Base-by-base conservation (phyloP, 2,797 vertebrate species). In the Austrolebias charrua region DNA sequence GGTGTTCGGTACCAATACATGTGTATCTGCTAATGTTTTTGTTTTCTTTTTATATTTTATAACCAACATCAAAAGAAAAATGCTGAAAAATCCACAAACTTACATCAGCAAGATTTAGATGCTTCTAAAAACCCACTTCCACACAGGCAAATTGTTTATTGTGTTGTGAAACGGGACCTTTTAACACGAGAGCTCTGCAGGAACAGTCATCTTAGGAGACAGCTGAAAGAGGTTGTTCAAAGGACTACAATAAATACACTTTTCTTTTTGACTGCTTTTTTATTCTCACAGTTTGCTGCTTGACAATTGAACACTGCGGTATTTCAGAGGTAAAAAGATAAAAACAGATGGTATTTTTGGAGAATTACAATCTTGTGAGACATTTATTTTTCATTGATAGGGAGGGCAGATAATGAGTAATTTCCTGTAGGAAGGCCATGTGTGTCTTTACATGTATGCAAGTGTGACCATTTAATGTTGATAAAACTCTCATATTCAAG, bases 301-400 rank as follows among this genome's bases (percentile, higher is more conserved):
- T 3, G 28, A 46, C n/a, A 46, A 2, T 51, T 51, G 15, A 51
- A 51, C 15, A n/a, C 6, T 43, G 19, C 1, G 33, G 44, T 9
- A 47, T 44, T 44, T 40, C 31, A 60, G 24, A 51, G 49, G 14
- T 51, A 14, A 14, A 50, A 14, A 51, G 18, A 51, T 6, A 13
- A 15, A n/a, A 29, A 52, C 29, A 16, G 29, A 52, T 52, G 0
- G 42, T 9, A n/a, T 40, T 65, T 61, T 28, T 59, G 35, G 14
- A 5, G 10, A 31, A 9, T 33, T 24, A 31, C 5, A 35, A 18
- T 35, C 14, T 47, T 57, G 7, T 45, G 10, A 48, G 44, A 61
- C 43, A 58, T 71, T 65, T 58, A 51, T n/a, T 63, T 16, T 18
- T 11, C 2, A 49, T 5, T 50, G 35, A 16, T 16, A 28, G 13